Conservation (phyloP, 2,797 vertebrate genomes). For the Acrossocheilus wenchowensis region DNA sequence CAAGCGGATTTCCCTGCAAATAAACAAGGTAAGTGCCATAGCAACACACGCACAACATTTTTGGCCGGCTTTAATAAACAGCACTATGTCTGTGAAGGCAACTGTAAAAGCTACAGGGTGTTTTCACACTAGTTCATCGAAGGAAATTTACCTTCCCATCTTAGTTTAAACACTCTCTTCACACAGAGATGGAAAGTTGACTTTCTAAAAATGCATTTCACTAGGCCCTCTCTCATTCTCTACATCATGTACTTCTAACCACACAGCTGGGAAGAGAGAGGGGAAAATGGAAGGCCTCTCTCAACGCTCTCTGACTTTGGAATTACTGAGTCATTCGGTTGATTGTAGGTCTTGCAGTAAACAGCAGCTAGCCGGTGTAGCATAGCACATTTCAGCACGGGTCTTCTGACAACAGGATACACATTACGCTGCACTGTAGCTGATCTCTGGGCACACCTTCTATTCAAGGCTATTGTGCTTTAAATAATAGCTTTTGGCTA, state of each 20-base stretch:
- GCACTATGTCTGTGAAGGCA: background rate
- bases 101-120: background rate
- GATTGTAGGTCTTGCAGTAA: constrained; percentile 41
- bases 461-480: constrained; percentile 53
- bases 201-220: background rate
- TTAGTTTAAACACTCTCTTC: constrained; percentile 5
- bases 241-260: constrained; percentile 21
- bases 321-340: constrained; percentile 55
- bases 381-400: constrained; percentile 30
- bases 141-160: background rate
- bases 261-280: constrained; percentile 28
- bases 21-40: constrained; percentile 21
- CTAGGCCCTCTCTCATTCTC: constrained; percentile 1
- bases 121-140: background rate
- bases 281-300: constrained; percentile 33
- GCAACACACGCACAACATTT: constrained; percentile 33
- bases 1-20: background rate
- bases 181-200: constrained; percentile 22
- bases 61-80: constrained; percentile 14
- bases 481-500: constrained; percentile 46
- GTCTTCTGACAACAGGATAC: constrained; percentile 45
- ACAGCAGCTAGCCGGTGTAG: constrained; percentile 22
- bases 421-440: constrained; percentile 45
- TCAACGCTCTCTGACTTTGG: constrained; percentile 31
- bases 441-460: constrained; percentile 56